Conservation (phyloP, 2,888 invertebrate genomes). For the Monopis laevigella region DNA sequence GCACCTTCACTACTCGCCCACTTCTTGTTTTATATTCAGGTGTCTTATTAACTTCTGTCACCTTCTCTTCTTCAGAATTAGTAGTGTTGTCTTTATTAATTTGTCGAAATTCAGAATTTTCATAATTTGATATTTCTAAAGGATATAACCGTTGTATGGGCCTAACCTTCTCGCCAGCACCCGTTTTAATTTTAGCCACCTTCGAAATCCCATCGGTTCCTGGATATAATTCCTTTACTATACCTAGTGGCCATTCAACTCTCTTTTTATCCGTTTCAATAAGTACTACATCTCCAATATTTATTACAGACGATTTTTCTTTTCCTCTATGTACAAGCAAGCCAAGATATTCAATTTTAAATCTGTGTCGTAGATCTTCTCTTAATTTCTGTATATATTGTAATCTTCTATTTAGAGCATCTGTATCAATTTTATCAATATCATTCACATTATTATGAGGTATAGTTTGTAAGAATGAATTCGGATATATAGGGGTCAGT, state of each 20-base stretch:
- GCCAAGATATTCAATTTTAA: slow-evolving; percentile 12
- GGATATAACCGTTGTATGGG: no score
- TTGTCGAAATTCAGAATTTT: no score
- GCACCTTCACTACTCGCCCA: no score
- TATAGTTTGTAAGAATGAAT: slow-evolving; percentile 11
- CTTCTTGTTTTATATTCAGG: no score
- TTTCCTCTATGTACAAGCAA: neutral
- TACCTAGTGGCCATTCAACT: slow-evolving; percentile 8
- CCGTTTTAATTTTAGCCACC: slow-evolving; percentile 10
- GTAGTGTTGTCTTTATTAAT: no score
- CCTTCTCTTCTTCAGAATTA: no score
- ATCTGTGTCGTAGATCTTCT: slow-evolving; percentile 16
- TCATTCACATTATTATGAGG: slow-evolving; percentile 14
- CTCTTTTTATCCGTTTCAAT: slow-evolving; percentile 4
- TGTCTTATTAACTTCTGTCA: no score
- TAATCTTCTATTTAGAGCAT: neutral
- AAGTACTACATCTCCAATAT: slow-evolving; percentile 12
- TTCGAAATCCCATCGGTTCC: slow-evolving; percentile 8
- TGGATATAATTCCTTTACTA: slow-evolving; percentile 1
- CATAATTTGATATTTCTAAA: no score
- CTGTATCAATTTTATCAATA: slow-evolving; percentile 1
- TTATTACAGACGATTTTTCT: neutral
- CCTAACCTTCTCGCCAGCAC: no score
- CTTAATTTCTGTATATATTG: neutral
- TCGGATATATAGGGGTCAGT: slow-evolving; percentile 11